Percentiles rank a stretch among this genome's conserved stretches.
These are phyloP conservation scores for Aphidius colemani DNA, from an alignment of 2,888 invertebrate species.

Conservation along the genomic window DNA sequence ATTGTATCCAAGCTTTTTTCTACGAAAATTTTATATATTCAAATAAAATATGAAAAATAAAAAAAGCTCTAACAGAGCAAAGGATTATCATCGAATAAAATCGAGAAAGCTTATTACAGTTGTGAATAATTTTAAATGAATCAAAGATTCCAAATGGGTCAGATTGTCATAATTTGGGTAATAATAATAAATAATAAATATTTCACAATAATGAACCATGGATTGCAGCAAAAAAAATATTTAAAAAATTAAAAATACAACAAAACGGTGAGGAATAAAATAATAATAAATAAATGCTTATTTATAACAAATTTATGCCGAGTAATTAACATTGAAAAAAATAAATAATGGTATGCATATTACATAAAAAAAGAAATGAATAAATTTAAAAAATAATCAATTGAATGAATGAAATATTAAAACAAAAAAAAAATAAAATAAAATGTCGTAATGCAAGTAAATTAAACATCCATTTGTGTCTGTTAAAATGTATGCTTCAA, in stretches of 20 bases:
- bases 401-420: slow-evolving; percentile 36
- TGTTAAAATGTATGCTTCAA: slow-evolving; percentile 55
- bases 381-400: slow-evolving; percentile 28
- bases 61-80: too few relatives aligned
- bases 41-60: too few relatives aligned
- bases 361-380: not conserved
- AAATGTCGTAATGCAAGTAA: slow-evolving; percentile 12
- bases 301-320: slow-evolving; percentile 3
- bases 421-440: slow-evolving; percentile 21
- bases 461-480: slow-evolving; percentile 43
- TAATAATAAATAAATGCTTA: not conserved
- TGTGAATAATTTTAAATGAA: not conserved
- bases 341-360: not conserved
- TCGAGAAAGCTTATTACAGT: too few relatives aligned
- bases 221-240: not conserved
- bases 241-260: not conserved
- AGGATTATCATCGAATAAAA: too few relatives aligned
- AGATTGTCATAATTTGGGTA: too few relatives aligned
- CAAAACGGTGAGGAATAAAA: not conserved
- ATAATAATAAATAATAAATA: too few relatives aligned
- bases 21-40: too few relatives aligned
- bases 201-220: too few relatives aligned
- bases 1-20: too few relatives aligned
- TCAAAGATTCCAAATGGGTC: too few relatives aligned
- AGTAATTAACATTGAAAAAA: not conserved